Percentiles rank a stretch among this genome's conserved stretches.
Conservation (phyloP, 2,888 invertebrate species). For the Archips crataeganus region DNA sequence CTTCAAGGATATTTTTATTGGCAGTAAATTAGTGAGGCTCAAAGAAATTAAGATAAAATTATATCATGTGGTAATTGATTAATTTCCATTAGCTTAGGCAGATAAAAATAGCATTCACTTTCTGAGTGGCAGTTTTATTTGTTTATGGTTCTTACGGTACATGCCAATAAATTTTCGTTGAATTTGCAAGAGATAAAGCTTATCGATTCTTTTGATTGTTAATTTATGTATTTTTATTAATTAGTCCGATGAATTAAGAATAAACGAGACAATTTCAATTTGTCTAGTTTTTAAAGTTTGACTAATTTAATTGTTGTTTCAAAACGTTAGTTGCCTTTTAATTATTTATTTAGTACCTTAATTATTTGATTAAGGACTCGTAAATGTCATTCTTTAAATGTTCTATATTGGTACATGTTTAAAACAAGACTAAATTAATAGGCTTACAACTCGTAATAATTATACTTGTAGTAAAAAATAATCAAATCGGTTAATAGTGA, state of each 20-base stretch:
- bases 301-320: not conserved
- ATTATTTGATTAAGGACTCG: too few relatives aligned
- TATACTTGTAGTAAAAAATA: too few relatives aligned
- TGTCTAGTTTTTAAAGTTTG: not conserved
- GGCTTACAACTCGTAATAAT: too few relatives aligned
- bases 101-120: too few relatives aligned
- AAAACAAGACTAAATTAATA: too few relatives aligned
- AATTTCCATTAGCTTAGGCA: not conserved
- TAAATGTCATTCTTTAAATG: too few relatives aligned
- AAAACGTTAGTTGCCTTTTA: not conserved
- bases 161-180: slow-evolving; percentile 11
- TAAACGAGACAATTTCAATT: not conserved
- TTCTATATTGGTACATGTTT: too few relatives aligned
- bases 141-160: slow-evolving; percentile 9
- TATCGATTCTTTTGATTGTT: slow-evolving; percentile 15
- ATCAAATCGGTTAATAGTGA: not conserved
- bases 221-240: slow-evolving; percentile 17
- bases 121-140: not conserved
- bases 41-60: not conserved
- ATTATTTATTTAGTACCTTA: not conserved
- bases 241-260: slow-evolving; percentile 8
- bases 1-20: not conserved
- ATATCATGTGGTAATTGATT: not conserved
- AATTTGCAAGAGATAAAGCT: slow-evolving; percentile 21
- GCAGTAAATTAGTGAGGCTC: not conserved